Evolutionary conservation across 2,113 vertebrate genomes (phyloP), one percentile per base, ranked within the genome.

Genomic region (Coturnix japonica): DNA sequence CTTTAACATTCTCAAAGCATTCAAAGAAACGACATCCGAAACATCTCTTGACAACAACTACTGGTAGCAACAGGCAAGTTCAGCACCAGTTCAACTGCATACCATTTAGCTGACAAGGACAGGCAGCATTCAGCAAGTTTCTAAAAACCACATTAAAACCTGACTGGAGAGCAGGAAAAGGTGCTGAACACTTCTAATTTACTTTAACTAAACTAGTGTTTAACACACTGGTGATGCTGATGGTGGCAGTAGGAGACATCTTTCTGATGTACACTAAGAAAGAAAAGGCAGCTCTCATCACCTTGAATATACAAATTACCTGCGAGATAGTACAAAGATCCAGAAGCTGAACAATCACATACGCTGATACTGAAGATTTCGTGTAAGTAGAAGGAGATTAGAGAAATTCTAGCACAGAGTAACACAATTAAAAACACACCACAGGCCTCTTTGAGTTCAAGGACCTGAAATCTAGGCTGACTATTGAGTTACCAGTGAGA

Each of bases 261-360:
- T 67, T 56, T 49, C 59, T 80, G 81, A 67, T 39, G 49, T 18
- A 44, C 46, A 63, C 2, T 5, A 2, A 23, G 71, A 79, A 12
- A 73, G 51, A 72, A 72, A 91, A 82, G 73, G 41, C 37, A 89
- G 56, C 53, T 87, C n/a, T 21, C 77, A 70, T 71, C 91, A 85
- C 67, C 59, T 65, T 35, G 67, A 76, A 54, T 10, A 25, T 0
- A 65, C 30, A 31, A 1, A 41, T 1, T 30, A 79, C 41, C 59
- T 41, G n/a, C 26, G 73, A 75, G 77, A 13, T n/a, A 49, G 41
- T 2, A 2, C 6, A 65, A 26, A 75, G 37, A 74, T 30, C 28
- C 72, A 91, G 81, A 72, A 93, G 93, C 56, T 53, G 28, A 91
- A 60, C 44, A 17, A 30, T 7, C 1, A 0, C 18, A 12, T 13